These are phyloP conservation scores for Theonella swinhoei DNA, from an alignment of 37 sponge, comb jelly and placozoan genomes.

Conservation along the genomic window DNA sequence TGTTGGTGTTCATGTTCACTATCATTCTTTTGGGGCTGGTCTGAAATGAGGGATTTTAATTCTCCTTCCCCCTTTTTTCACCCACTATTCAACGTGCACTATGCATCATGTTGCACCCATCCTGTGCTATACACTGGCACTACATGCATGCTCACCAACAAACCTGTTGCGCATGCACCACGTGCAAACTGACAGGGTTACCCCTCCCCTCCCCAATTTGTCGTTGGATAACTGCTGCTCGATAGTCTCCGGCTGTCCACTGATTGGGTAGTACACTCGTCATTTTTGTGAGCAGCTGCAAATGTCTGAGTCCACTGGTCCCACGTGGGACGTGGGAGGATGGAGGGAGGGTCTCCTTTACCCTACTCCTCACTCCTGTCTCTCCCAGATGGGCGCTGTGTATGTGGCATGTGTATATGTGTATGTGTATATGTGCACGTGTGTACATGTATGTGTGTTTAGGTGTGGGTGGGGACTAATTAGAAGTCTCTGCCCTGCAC, in stretches of 20 bases:
- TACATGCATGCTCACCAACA: background rate
- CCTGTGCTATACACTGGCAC: background rate
- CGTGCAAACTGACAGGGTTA: conserved; percentile 15
- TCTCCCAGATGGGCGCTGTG: background rate
- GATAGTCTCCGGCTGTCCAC: background rate
- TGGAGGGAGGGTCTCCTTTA: background rate
- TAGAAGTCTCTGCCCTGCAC: too few species aligned
- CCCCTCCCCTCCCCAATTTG: background rate
- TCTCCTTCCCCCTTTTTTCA: background rate
- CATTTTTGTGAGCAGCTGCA: too few species aligned
- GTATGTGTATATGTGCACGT: background rate
- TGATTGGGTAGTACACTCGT: too few species aligned
- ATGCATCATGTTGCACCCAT: background rate
- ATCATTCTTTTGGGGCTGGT: too few species aligned
- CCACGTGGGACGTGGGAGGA: background rate
- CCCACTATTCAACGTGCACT: conserved; percentile 4
- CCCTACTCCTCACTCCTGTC: background rate
- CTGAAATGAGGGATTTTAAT: background rate
- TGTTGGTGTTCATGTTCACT: too few species aligned
- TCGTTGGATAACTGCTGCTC: background rate
- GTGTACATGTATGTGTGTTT: too few species aligned
- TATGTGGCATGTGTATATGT: background rate
- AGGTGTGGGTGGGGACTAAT: too few species aligned
- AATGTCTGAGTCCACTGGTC: too few species aligned
- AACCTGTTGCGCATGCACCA: conserved; percentile 19